Evolutionary conservation across 2,797 vertebrate genomes (phyloP).

Genomic region (Octomys mimax): DNA sequence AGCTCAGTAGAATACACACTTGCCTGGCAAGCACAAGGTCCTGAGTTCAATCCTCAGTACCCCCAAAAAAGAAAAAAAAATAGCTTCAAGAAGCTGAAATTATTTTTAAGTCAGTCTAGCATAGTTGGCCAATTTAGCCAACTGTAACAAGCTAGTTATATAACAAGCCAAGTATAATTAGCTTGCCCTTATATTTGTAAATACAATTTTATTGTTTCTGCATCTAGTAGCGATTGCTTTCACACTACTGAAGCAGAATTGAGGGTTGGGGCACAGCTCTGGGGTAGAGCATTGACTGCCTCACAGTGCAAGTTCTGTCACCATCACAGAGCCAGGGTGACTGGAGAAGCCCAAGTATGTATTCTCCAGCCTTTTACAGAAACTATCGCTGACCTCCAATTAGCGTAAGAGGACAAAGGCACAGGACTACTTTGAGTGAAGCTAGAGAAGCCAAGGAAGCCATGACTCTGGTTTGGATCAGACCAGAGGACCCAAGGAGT

Average conservation of each 20-base stretch:
- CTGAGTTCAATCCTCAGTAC: no score
- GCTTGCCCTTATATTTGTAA: neutral
- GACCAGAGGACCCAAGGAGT: neutral
- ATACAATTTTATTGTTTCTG: constrained; percentile 1
- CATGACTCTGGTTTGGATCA: neutral
- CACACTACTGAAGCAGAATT: neutral
- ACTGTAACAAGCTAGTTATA: no score
- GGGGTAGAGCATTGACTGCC: neutral
- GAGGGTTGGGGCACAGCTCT: neutral
- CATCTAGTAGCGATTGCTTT: neutral
- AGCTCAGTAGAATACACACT: no score
- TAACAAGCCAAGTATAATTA: no score
- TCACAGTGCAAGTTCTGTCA: no score
- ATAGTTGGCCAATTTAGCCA: neutral
- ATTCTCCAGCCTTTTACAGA: neutral
- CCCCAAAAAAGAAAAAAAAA: neutral
- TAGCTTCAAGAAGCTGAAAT: neutral
- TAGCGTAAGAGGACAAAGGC: neutral
- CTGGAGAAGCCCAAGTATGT: neutral
- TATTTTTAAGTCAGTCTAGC: neutral
- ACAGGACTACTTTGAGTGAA: neutral
- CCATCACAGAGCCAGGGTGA: neutral
- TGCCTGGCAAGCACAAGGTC: no score
- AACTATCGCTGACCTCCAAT: neutral
- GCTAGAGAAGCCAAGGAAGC: neutral